Evolutionary conservation across 2,888 invertebrate genomes (phyloP).

Genomic region (Odiellus spinosus): DNA sequence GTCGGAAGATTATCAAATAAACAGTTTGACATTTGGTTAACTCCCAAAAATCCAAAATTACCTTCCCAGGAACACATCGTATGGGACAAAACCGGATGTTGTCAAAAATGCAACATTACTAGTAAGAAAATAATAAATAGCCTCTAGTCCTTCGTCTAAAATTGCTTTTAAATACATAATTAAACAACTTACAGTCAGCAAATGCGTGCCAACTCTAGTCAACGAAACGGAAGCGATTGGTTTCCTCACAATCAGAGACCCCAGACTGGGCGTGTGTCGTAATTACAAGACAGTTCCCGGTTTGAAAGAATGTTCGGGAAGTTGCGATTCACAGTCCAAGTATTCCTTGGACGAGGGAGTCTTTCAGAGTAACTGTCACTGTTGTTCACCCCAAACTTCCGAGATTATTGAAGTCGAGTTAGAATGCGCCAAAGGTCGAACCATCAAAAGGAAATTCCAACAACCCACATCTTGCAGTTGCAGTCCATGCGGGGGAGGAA

Average conservation of each 20-base stretch:
- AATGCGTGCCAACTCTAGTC: constrained; percentile 9
- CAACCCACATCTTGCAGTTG: neutral
- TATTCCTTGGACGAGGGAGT: constrained; percentile 10
- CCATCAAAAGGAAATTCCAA: neutral
- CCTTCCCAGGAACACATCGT: constrained; percentile 15
- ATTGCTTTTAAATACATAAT: too few species aligned
- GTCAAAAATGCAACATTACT: constrained; percentile 10
- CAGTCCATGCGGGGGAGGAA: neutral
- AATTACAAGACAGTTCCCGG: constrained; percentile 11
- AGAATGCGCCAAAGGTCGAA: neutral
- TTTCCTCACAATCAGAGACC: constrained; percentile 9
- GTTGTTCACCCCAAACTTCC: neutral
- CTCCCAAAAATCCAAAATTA: neutral
- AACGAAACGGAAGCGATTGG: constrained; percentile 11
- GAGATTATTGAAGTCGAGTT: neutral
- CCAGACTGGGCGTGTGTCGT: constrained; percentile 7
- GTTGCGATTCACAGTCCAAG: constrained; percentile 12
- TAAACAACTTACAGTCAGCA: neutral
- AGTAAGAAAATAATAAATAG: constrained; percentile 6
- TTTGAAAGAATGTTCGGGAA: constrained; percentile 11
- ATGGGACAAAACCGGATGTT: constrained; percentile 12
- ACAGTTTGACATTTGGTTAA: neutral
- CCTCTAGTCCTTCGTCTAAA: too few species aligned
- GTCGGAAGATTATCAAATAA: neutral
- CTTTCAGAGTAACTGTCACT: neutral